Conservation (phyloP, 2,888 invertebrate genomes). For the Abrostola triplasia region DNA sequence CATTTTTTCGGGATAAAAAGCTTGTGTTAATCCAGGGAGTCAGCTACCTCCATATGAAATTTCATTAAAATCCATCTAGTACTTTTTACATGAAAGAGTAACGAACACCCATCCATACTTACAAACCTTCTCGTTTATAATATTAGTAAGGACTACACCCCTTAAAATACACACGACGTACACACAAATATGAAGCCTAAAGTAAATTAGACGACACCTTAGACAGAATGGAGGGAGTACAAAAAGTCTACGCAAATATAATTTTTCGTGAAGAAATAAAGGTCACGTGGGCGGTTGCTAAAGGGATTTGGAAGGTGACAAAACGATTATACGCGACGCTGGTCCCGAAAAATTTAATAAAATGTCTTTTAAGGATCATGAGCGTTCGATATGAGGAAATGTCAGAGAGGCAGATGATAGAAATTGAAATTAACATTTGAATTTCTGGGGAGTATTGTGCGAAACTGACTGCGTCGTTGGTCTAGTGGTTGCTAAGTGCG, state of each 20-base stretch:
- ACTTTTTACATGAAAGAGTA: no score
- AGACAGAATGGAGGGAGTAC: not conserved
- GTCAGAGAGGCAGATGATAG: not conserved
- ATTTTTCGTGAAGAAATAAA: not conserved
- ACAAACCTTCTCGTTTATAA: no score
- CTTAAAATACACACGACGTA: no score
- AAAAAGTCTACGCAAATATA: not conserved
- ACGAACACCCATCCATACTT: no score
- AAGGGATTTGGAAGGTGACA: not conserved
- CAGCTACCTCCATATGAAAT: no score
- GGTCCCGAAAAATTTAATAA: conserved; percentile 8
- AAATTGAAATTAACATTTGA: conserved; percentile 3
- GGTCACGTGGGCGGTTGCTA: not conserved
- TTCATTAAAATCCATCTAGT: no score
- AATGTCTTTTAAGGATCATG: not conserved
- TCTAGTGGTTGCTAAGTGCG: no score
- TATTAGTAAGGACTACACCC: no score
- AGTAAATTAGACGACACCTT: not conserved
- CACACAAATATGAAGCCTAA: no score
- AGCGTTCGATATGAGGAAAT: not conserved
- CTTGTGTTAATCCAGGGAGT: no score
- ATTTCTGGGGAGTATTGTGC: not conserved
- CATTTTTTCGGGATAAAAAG: no score
- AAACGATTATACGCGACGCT: conserved; percentile 12
- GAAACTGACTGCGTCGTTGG: conserved; percentile 8